Evolutionary conservation across 92 coral and sea anemone species (phyloP), one percentile per base, ranked within the genome.

Genomic region (Plumapathes pennacea): DNA sequence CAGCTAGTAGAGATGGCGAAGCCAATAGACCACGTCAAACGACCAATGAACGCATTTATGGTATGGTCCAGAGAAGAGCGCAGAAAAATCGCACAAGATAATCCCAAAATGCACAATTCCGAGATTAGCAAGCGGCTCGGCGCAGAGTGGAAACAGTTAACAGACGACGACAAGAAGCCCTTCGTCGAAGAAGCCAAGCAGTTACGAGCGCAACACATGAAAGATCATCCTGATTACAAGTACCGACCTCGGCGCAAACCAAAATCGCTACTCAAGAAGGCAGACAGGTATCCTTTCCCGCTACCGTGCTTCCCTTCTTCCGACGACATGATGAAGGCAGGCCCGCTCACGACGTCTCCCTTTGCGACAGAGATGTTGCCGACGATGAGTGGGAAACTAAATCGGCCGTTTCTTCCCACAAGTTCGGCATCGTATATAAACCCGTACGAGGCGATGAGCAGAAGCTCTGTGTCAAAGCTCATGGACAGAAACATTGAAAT

Each of bases 31-130:
- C 99, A 94, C 57, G 91, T 94, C 27, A 94, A 94, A 56, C 68
- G 99, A 27, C 99, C 99, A 3, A 94, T 94, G 99, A 94, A 94
- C 26, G 99, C 99, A 14, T 94, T 94, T 54, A 94, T 94, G 99
- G 99, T 94, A 37, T 94, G 99, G 99, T 82, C 91, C 65, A 78
- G 99, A 2, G 99, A 90, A 14, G 91, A 94, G 70, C 87, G 99
- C 17, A 79, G 96, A 54, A 94, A 94, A 84, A 94, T 94, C 64
- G 99, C 99, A 14, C 97, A 94, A 61, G 95, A 94, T 34, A 94
- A 94, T 59, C 99, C 99, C 17, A 94, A 94, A 84, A 94, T 94
- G 99, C 99, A 94, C 71, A 94, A 94, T 77, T 94, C 99, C 7
- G 99, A 94, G 70, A 94, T 94, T 15, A 89, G 97, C 69, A 94